phyloP scores from a whole-genome alignment of 2,888 invertebrate species.

The Dasysyrphus albostriatus region DNA sequence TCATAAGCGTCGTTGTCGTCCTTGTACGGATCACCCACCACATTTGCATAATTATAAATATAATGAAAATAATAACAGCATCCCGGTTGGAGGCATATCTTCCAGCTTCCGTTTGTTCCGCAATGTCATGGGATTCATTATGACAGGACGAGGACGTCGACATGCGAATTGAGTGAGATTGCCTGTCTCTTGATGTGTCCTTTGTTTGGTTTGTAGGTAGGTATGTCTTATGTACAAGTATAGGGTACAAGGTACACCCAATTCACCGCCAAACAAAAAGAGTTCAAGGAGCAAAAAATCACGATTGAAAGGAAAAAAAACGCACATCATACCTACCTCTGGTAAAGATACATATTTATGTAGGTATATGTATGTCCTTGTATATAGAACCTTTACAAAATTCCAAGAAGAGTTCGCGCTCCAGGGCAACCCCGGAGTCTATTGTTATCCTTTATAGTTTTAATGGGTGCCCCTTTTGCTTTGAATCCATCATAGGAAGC shows the following conservation, averaged over 20 bases:
- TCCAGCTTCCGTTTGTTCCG: constrained; percentile 67
- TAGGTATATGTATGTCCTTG: not conserved
- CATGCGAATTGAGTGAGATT: constrained; percentile 54
- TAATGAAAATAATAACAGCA: constrained; percentile 71
- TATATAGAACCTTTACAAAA: not conserved
- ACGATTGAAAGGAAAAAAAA: constrained; percentile 50
- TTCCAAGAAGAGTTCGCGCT: constrained; percentile 56
- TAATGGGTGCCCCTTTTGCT: constrained; percentile 70
- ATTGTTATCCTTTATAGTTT: constrained; percentile 75
- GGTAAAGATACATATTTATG: not conserved
- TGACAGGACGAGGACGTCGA: constrained; percentile 39
- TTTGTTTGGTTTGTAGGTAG: constrained; percentile 51
- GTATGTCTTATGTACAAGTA: not conserved
- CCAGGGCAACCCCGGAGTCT: constrained; percentile 74
- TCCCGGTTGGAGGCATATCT: constrained; percentile 49
- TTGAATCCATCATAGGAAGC: constrained; percentile 37
- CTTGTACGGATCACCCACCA: constrained; percentile 72
- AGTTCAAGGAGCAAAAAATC: constrained; percentile 73
- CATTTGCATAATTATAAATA: constrained; percentile 76
- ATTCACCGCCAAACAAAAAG: constrained; percentile 61
- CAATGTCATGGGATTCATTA: constrained; percentile 74
- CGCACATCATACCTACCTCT: not conserved
- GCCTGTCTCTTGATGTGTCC: constrained; percentile 70
- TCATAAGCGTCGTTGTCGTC: constrained; percentile 29
- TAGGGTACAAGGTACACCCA: constrained; percentile 29